phyloP scores from a whole-genome alignment of 37 sponge, comb jelly and placozoan species.

The Hormiphora californensis region DNA sequence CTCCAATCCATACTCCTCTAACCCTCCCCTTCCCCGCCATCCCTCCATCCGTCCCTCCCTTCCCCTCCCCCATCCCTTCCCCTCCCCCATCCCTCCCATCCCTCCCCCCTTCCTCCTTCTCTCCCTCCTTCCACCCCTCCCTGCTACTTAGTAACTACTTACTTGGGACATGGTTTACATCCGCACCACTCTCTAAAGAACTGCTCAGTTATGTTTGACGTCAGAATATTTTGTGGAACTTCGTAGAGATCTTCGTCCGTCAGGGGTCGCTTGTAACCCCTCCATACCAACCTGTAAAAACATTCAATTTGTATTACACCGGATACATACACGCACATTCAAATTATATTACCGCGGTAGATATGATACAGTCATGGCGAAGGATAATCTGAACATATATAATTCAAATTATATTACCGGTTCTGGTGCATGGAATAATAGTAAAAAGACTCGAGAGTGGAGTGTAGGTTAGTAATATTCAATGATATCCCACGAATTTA shows the following conservation, averaged over 20 bases:
- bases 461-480: too few species aligned
- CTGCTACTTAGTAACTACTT: not conserved
- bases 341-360: too few species aligned
- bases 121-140: not conserved
- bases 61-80: too few species aligned
- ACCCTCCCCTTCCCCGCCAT: too few species aligned
- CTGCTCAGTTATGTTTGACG: not conserved
- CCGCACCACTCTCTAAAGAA: not conserved
- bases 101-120: not conserved
- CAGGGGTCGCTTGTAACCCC: constrained; percentile 10
- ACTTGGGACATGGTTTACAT: constrained; percentile 8
- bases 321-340: not conserved
- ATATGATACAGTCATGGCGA: too few species aligned
- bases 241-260: not conserved
- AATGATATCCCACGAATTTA: too few species aligned
- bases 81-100: not conserved
- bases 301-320: not conserved
- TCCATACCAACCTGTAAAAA: not conserved
- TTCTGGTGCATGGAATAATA: too few species aligned
- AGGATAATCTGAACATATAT: too few species aligned
- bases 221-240: not conserved
- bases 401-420: too few species aligned
- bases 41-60: too few species aligned
- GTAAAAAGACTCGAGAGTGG: too few species aligned
- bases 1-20: too few species aligned